phyloP scores from a whole-genome alignment of 23 tunicate species.

The Halocynthia roretzi region DNA sequence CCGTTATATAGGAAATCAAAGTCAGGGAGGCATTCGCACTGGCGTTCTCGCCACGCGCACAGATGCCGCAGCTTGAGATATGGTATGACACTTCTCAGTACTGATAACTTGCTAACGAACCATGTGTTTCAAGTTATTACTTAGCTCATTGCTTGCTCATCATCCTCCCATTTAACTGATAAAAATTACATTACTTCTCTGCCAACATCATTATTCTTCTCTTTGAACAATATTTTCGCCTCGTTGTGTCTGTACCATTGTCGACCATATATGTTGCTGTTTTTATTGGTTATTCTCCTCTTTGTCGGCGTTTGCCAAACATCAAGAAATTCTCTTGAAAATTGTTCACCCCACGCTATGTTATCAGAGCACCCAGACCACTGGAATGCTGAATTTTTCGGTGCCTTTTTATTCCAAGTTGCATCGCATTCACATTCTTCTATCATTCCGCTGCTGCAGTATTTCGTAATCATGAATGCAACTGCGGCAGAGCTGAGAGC shows the following conservation, averaged over 20 bases:
- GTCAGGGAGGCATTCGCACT: too few species aligned
- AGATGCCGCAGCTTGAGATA: too few species aligned
- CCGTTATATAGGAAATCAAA: too few species aligned
- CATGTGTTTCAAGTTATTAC: too few species aligned
- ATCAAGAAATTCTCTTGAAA: slow-evolving; percentile 57
- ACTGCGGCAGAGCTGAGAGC: slow-evolving; percentile 81
- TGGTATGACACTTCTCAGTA: too few species aligned
- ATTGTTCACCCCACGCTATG: slow-evolving; percentile 60
- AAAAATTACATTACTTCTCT: too few species aligned
- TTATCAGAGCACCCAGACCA: slow-evolving; percentile 81
- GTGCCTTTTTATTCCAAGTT: slow-evolving; percentile 16
- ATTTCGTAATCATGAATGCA: slow-evolving; percentile 47
- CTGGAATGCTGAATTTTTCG: slow-evolving; percentile 24
- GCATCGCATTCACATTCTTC: slow-evolving; percentile 61
- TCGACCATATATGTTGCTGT: too few species aligned
- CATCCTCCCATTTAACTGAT: not conserved
- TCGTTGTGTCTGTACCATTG: not conserved
- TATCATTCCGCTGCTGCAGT: slow-evolving; percentile 54
- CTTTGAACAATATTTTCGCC: not conserved
- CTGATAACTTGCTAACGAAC: too few species aligned
- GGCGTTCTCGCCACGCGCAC: too few species aligned
- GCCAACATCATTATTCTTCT: too few species aligned
- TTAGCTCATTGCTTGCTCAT: not conserved
- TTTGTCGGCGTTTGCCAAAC: slow-evolving; percentile 20
- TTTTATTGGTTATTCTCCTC: not conserved